Evolutionary conservation across 2,888 invertebrate species (phyloP).

Genomic region (Brachylomia viminalis): DNA sequence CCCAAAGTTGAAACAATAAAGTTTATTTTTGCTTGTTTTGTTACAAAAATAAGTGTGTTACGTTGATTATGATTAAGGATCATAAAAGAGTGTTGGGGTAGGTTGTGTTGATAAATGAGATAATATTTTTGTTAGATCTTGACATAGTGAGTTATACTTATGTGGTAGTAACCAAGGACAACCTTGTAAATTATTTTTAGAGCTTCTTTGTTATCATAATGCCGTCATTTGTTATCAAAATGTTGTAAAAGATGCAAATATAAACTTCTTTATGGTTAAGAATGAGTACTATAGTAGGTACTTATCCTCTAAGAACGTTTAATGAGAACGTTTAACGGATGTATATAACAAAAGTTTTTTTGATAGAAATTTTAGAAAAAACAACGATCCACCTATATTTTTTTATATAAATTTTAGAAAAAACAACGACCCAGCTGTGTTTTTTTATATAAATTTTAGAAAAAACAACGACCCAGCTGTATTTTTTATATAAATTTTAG

Average conservation of each 20-base stretch:
- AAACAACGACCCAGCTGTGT: too few species aligned
- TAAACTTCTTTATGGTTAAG: background rate
- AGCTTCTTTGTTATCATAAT: constrained; percentile 19
- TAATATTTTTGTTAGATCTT: constrained; percentile 57
- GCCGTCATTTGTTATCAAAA: background rate
- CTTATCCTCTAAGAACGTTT: too few species aligned
- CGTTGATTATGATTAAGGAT: constrained; percentile 64
- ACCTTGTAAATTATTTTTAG: constrained; percentile 27
- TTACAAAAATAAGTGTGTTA: constrained; percentile 1
- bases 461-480: too few species aligned
- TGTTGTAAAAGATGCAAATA: constrained; percentile 6
- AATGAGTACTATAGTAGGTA: too few species aligned
- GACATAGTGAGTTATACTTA: constrained; percentile 47
- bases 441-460: too few species aligned
- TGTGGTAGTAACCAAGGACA: constrained; percentile 28
- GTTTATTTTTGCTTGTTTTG: background rate
- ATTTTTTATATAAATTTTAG: background rate
- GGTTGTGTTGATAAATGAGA: constrained; percentile 65
- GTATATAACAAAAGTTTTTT: too few species aligned
- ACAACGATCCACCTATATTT: too few species aligned
- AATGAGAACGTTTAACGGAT: too few species aligned
- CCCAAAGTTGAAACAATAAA: rapidly evolving
- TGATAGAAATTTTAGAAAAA: too few species aligned
- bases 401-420: too few species aligned
- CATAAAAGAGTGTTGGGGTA: constrained; percentile 64